Evolutionary conservation across 2,797 vertebrate genomes (phyloP).

Genomic region (Danio kyathit): DNA sequence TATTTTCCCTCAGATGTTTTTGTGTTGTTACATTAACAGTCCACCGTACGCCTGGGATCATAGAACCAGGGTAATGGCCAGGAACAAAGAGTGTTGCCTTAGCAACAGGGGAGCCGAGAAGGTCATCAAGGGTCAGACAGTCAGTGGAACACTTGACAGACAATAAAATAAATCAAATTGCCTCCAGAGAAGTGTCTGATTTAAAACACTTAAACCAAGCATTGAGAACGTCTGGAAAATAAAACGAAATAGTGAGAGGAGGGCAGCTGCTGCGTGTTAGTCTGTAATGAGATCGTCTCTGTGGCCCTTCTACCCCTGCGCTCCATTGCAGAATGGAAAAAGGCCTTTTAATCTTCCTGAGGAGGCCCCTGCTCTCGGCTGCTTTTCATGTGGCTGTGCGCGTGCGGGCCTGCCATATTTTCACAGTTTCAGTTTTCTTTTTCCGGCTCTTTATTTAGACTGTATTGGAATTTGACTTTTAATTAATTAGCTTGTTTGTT

Average conservation of each 20-base stretch:
- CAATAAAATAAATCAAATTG: conserved; percentile 63
- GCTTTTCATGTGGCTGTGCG: conserved; percentile 32
- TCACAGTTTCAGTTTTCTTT: conserved; percentile 21
- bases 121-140: conserved; percentile 58
- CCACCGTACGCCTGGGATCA: conserved; percentile 31
- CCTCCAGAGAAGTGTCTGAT: conserved; percentile 60
- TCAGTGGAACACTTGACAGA: conserved; percentile 58
- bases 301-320: conserved; percentile 58
- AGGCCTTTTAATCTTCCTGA: conserved; percentile 59
- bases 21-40: conserved; percentile 45
- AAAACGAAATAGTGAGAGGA: conserved; percentile 46
- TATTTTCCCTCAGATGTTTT: conserved; percentile 44
- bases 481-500: not conserved
- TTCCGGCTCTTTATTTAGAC: conserved; percentile 32
- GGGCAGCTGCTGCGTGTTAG: conserved; percentile 69
- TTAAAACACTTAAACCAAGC: conserved; percentile 62
- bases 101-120: conserved; percentile 39
- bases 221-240: conserved; percentile 65
- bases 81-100: conserved; percentile 40
- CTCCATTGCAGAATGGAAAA: conserved; percentile 61
- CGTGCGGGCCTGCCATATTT: conserved; percentile 20
- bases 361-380: conserved; percentile 58
- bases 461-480: not conserved
- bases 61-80: conserved; percentile 37
- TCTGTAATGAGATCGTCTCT: conserved; percentile 65